Evolutionary conservation across 2,888 invertebrate genomes (phyloP).

Genomic region (Oscheius myriophilus): DNA sequence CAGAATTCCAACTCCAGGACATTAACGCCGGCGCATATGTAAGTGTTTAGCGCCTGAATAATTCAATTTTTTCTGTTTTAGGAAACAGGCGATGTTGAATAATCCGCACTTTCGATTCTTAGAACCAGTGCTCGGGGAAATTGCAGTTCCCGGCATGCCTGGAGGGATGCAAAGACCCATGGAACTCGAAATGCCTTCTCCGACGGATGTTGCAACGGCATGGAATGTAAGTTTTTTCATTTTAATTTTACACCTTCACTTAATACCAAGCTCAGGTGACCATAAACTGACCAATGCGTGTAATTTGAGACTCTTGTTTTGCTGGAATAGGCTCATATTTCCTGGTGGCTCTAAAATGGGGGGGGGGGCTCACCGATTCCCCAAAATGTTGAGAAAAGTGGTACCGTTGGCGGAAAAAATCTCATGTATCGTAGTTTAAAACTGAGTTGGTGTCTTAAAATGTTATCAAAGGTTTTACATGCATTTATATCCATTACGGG

Average conservation of each 20-base stretch:
- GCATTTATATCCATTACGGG: no score
- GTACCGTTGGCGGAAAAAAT: no score
- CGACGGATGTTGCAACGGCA: neutral
- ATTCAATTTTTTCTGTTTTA: constrained; percentile 33
- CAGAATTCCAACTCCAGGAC: constrained; percentile 53
- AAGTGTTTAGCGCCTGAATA: constrained; percentile 18
- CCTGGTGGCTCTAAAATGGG: no score
- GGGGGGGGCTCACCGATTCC: no score
- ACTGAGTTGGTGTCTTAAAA: no score
- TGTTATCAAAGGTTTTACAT: no score
- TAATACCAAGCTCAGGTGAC: no score
- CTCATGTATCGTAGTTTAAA: no score
- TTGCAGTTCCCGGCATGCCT: constrained; percentile 33
- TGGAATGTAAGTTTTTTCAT: neutral
- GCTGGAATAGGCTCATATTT: no score
- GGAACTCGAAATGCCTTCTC: neutral
- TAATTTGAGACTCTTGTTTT: no score
- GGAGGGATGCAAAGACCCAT: constrained; percentile 10
- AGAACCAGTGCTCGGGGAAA: constrained; percentile 57
- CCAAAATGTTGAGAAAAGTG: no score
- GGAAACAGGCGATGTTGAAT: constrained; percentile 59
- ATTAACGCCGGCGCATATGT: constrained; percentile 67
- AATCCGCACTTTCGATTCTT: constrained; percentile 64
- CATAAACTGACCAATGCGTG: no score
- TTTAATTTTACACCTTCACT: neutral